Evolutionary conservation across 2,797 vertebrate genomes (phyloP).

Genomic region (Lagodon rhomboides): DNA sequence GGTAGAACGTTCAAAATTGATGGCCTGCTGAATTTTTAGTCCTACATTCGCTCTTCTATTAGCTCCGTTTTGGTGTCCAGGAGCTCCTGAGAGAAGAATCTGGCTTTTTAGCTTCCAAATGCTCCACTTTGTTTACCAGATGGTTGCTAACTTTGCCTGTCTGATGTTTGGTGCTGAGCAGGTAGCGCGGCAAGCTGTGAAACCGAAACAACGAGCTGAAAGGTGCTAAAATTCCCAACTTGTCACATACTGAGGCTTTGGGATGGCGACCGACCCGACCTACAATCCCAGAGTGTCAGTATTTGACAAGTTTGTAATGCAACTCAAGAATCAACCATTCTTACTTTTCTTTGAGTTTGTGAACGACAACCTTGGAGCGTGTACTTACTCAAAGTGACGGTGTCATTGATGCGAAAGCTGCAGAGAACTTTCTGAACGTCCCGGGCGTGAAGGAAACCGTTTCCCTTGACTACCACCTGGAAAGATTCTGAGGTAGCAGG

Average conservation of each 20-base stretch:
- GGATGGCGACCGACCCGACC: no score
- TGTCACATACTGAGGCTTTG: no score
- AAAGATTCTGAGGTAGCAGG: conserved; percentile 89
- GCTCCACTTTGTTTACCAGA: not conserved
- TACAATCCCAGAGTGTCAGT: no score
- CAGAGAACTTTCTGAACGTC: conserved; percentile 95
- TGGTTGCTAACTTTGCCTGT: not conserved
- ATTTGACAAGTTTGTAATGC: no score
- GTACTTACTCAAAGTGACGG: conserved; percentile 92
- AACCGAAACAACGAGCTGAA: conserved; percentile 4
- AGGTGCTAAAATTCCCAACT: not conserved
- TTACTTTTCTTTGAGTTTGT: not conserved
- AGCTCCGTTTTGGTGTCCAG: conserved; percentile 1
- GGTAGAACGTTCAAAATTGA: not conserved
- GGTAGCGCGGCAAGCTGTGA: not conserved
- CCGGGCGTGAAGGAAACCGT: conserved; percentile 94
- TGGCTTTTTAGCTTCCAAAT: not conserved
- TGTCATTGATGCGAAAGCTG: conserved; percentile 98
- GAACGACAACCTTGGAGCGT: not conserved
- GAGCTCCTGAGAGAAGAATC: not conserved
- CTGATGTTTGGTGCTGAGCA: not conserved
- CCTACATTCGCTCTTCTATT: not conserved
- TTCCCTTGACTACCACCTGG: conserved; percentile 95
- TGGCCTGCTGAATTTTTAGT: not conserved
- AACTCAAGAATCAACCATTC: no score